phyloP scores from a whole-genome alignment of 2,113 vertebrate genomes.

The Plectropomus leopardus region DNA sequence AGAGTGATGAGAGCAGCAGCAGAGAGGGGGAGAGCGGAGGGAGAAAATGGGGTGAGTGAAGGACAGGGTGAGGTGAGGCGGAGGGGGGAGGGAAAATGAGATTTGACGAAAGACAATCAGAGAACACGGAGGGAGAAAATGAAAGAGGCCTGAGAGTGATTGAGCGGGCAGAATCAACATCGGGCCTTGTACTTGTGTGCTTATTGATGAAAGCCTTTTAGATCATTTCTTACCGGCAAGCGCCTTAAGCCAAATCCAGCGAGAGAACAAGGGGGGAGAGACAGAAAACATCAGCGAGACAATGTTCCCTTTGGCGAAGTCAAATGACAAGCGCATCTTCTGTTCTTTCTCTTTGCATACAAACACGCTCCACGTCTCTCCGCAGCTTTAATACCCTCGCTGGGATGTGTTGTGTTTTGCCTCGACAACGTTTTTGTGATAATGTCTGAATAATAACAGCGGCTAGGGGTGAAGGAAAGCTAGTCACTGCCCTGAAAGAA shows the following conservation, averaged over 20 bases:
- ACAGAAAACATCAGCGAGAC: constrained; percentile 44
- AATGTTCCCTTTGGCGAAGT: constrained; percentile 45
- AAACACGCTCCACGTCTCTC: neutral
- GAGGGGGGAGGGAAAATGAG: neutral
- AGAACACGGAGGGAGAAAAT: constrained; percentile 34
- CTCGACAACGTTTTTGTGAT: neutral
- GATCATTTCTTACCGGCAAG: constrained; percentile 44
- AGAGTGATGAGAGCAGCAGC: constrained; percentile 48
- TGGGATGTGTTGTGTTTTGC: neutral
- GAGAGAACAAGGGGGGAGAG: constrained; percentile 32
- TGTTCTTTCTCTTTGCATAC: constrained; percentile 5
- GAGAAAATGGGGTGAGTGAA: neutral
- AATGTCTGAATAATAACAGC: neutral
- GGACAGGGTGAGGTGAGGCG: neutral
- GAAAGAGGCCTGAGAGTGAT: constrained; percentile 36
- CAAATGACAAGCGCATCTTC: constrained; percentile 44
- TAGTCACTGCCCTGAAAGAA: neutral
- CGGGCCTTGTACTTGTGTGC: constrained; percentile 20
- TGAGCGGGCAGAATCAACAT: constrained; percentile 38
- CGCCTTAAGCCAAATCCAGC: constrained; percentile 49
- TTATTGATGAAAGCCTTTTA: constrained; percentile 57
- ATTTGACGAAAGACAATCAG: constrained; percentile 30
- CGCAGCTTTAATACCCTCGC: constrained; percentile 8
- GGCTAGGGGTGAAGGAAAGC: neutral
- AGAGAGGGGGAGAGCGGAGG: neutral